phyloP scores from a whole-genome alignment of 2,113 vertebrate genomes.

The Petroica traversi region DNA sequence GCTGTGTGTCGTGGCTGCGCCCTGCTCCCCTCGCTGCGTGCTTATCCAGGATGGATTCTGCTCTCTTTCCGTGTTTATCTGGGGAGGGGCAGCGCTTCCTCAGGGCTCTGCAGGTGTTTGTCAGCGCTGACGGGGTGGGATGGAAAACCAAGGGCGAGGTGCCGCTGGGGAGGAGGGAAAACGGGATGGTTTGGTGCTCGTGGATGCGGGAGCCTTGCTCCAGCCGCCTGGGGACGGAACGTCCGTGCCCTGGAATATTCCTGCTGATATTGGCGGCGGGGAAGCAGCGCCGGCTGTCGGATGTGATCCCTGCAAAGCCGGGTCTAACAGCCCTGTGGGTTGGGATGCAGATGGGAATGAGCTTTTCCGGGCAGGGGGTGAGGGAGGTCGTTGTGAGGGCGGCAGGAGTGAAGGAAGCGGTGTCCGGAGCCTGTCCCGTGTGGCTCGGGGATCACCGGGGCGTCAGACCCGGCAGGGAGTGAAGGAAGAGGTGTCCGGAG shows the following conservation, averaged over 20 bases:
- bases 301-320: background rate
- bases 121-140: background rate
- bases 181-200: accelerated
- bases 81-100: background rate
- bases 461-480: background rate
- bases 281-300: accelerated
- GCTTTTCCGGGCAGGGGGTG: background rate
- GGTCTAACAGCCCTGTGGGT: background rate
- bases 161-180: background rate
- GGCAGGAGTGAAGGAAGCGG: background rate
- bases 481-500: background rate
- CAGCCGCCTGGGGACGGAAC: background rate
- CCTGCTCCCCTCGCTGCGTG: background rate
- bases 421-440: background rate
- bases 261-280: accelerated
- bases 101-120: background rate
- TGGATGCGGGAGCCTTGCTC: background rate
- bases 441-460: background rate
- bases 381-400: background rate
- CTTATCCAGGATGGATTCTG: background rate
- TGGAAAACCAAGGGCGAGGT: background rate
- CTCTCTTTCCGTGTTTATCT: background rate
- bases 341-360: background rate
- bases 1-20: background rate
- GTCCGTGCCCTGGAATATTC: background rate